Evolutionary conservation across 2,113 vertebrate genomes (phyloP), one percentile per base, ranked within the genome.

Genomic region (Oncorhynchus mykiss): DNA sequence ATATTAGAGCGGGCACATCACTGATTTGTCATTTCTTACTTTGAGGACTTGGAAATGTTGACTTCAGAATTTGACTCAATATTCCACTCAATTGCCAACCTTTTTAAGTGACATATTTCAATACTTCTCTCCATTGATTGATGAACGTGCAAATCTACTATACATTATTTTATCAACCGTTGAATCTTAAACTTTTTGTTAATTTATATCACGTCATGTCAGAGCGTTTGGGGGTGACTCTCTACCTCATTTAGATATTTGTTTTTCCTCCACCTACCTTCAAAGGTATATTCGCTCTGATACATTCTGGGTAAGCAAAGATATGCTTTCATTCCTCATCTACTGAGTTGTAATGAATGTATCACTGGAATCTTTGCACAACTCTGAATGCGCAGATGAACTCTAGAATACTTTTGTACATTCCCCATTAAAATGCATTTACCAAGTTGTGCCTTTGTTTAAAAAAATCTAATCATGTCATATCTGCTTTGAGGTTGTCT

Each of bases 361-460:
- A 94, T 91, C 87, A 88, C 91, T 90, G 90, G 92, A 93, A 91
- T 92, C 91, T 93, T 93, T 93, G 91, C 92, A 90, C 89, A 89
- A 90, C 84, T 90, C 89, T 80, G 82, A 86, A 88, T 88, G 87
- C 84, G 92, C 89, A 54, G 85, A 91, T 83, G 81, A 85, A 86
- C 84, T 85, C 78, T 85, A 73, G 85, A 81, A 75, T 88, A 85
- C 87, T 90, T 85, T 82, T 90, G 86, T 92, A 90, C 90, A 88
- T 91, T 91, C 89, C 81, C 89, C 81, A 86, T 90, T 71, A 74
- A 88, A 92, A 92, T 94, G 92, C 39, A 45, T 93, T 92, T 93
- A 85, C 97, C 96, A 95, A 92, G 91, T 95, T 95, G 97, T 99
- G 97, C 97, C 97, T 99, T 99, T 98, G 95, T 85, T 87, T 89